These are phyloP conservation scores for Pseudomyrmex pallidus DNA, from an alignment of 1,140 invertebrate genomes.

Conservation along the genomic window DNA sequence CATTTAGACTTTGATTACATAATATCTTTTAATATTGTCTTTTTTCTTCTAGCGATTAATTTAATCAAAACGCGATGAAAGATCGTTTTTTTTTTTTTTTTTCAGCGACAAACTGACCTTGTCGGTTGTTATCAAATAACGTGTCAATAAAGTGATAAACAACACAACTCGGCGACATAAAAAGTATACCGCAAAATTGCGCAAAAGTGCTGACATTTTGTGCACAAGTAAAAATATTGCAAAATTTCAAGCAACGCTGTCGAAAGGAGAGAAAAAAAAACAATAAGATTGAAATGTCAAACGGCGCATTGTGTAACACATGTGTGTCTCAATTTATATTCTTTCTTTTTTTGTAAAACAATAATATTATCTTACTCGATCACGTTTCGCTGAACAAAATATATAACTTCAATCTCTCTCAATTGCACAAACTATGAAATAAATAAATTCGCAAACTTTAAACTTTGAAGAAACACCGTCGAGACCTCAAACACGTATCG, in stretches of 20 bases:
- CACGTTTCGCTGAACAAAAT: too few relatives aligned
- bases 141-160: conserved; percentile 9
- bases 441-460: background rate
- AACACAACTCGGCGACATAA: background rate
- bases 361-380: too few relatives aligned
- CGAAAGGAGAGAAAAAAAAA: too few relatives aligned
- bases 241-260: too few relatives aligned
- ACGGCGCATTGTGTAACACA: too few relatives aligned
- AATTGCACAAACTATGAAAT: background rate
- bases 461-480: background rate
- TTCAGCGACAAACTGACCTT: background rate
- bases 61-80: background rate
- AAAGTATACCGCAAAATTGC: background rate
- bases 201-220: too few relatives aligned
- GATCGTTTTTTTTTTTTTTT: background rate
- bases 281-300: too few relatives aligned
- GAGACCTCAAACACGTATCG: background rate
- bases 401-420: too few relatives aligned
- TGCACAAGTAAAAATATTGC: too few relatives aligned
- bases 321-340: too few relatives aligned
- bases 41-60: background rate
- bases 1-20: too few relatives aligned
- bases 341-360: too few relatives aligned
- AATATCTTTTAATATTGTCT: conserved; percentile 1
- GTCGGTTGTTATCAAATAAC: background rate